Evolutionary conservation across 2,888 invertebrate species (phyloP), one percentile per base, ranked within the genome.

Genomic region (Heliconius ismenius): DNA sequence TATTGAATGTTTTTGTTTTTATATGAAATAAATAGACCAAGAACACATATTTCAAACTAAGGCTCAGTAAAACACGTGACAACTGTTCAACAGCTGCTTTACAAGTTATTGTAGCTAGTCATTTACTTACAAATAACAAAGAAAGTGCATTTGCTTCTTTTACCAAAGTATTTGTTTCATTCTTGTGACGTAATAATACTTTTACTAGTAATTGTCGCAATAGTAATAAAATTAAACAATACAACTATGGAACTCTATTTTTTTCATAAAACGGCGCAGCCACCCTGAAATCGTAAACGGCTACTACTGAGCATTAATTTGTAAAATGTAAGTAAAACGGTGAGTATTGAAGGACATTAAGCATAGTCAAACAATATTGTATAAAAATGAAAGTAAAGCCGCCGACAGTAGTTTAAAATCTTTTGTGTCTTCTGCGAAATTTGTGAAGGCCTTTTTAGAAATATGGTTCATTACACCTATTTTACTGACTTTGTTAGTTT

Each of bases 351-450:
- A 36, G 18, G 18, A 39, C 15, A 32, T 32, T 60, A 39, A 26
- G 15, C 10, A 39, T 26, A 9, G 10, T 24, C 36, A 24, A 60
- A 72, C n/a, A 39, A 70, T 78, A 63, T 79, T 74, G 65, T 82
- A 83, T 86, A 84, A 86, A 87, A 89, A 83, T 83, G 85, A 89
- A 89, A 89, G 87, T 86, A 83, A 86, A 84, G 85, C 86, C 84
- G 85, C 86, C 84, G 85, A 84, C 83, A 82, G 83, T 86, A 86
- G 54, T 86, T 85, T 82, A 80, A 81, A 77, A 83, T 83, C 84
- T 89, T 87, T 82, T 85, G 87, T 85, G 86, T 86, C 84, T 82
- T 69, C 43, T 43, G 28, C 49, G 43, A 62, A 75, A n/a, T 32
- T 36, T 64, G 6, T 62, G 26, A 10, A 43, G 26, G 73, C 26